These are phyloP conservation scores for Pterocles burchelli DNA, from an alignment of 2,113 vertebrate genomes.

Conservation along the genomic window DNA sequence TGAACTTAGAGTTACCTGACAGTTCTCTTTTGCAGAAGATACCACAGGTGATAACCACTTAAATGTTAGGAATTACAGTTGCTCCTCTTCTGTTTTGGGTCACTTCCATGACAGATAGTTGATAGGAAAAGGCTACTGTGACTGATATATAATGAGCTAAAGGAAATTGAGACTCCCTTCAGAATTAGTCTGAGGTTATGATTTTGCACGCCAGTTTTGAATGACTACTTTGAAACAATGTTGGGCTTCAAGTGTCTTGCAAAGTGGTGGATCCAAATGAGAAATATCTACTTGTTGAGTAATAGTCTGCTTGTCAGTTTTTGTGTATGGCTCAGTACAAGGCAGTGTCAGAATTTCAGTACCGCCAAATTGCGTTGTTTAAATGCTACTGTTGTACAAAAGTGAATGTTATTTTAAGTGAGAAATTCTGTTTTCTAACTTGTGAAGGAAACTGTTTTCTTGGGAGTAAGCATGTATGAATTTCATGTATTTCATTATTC, in stretches of 20 bases:
- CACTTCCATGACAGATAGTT: background rate
- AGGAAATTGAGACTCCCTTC: background rate
- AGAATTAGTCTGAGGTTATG: background rate
- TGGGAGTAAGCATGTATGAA: conserved; percentile 46
- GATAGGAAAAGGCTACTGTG: conserved; percentile 1
- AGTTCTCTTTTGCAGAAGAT: background rate
- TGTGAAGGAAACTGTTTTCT: conserved; percentile 46
- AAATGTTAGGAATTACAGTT: background rate
- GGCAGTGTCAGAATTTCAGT: conserved; percentile 51
- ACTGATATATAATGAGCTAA: background rate
- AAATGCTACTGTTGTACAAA: conserved; percentile 54
- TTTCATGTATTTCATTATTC: background rate
- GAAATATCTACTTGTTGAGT: background rate
- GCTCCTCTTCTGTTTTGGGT: background rate
- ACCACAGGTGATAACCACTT: conserved; percentile 3
- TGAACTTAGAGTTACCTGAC: background rate
- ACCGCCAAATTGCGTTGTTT: conserved; percentile 46
- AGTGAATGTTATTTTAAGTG: conserved; percentile 63
- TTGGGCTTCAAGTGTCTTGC: conserved; percentile 1
- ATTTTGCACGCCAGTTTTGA: background rate
- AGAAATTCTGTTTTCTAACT: conserved; percentile 56
- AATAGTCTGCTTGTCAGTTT: conserved; percentile 29
- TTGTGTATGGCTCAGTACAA: conserved; percentile 45
- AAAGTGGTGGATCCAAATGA: background rate
- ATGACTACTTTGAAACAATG: conserved; percentile 28